A percentile compares a stretch with the other conserved stretches of the same genome.
phyloP scores from a whole-genome alignment of 2,797 vertebrate species.

The Eulemur coronatus region DNA sequence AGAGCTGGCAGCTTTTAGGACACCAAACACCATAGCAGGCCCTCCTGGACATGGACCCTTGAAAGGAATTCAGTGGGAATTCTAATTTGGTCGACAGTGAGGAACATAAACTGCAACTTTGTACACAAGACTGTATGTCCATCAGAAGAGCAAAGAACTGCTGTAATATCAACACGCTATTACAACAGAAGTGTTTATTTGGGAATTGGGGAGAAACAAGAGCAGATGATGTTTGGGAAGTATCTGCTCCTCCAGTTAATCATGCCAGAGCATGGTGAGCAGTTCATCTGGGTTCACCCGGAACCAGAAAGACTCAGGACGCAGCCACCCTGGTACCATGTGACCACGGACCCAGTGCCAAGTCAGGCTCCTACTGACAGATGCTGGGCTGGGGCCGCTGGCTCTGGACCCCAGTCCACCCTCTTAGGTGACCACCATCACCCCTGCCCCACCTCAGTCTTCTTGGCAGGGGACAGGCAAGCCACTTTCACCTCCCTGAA shows the following conservation, averaged over 20 bases:
- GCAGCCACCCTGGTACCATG: background rate
- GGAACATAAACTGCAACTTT: background rate
- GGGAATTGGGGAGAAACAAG: background rate
- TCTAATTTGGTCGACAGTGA: background rate
- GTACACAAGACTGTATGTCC: background rate
- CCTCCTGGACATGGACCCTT: background rate
- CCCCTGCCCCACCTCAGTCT: background rate
- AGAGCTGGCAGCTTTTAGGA: background rate
- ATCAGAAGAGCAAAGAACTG: background rate
- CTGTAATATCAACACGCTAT: background rate
- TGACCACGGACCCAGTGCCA: background rate
- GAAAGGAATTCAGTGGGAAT: background rate
- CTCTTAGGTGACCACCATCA: background rate
- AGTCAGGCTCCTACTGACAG: background rate
- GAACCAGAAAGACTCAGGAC: background rate
- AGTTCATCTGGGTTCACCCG: background rate
- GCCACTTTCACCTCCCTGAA: background rate
- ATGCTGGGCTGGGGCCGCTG: background rate
- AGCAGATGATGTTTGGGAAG: constrained; percentile 19
- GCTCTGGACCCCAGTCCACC: background rate
- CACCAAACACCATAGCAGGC: background rate
- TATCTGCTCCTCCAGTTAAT: background rate
- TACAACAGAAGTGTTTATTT: background rate
- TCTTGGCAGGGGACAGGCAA: background rate
- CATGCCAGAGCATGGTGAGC: background rate